Base-by-base conservation (phyloP, 2,113 vertebrate genomes). In the Leuciscus idus region DNA sequence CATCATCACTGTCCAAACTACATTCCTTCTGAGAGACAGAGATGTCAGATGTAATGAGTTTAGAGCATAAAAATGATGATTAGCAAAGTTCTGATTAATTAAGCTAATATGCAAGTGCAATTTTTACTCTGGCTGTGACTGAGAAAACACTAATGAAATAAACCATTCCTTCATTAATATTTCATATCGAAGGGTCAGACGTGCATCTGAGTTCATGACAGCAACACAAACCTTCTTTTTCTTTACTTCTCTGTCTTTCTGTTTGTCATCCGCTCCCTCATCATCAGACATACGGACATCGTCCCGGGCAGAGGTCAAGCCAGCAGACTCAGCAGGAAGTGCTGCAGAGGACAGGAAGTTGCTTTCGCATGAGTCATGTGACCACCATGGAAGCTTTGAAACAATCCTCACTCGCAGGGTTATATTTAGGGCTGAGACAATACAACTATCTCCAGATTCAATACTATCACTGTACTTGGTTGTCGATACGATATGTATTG, bases 291-390 rank as follows among this genome's bases (percentile, higher is more conserved):
- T 10, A 4, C 9, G 68, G 4, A 19, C 68, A 4, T 73, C 70
- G 2, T 43, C 36, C 11, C 70, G 46, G 70, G 33, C 66, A 36
- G 8, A 2, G 4, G 19, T 73, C 70, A 73, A 6, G 23, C 3
- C 66, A 3, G 0, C 66, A 36, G 30, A 70, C 70, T 43, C 70
- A 11, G 6, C 36, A 73, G 70, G 70, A 73, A 73, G 70, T 73
- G 36, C 70, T 73, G 70, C 70, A 46, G 19, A 46, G 36, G 39
- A 73, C 70, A 73, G 70, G 70, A 73, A 70, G 66, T 66, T 30
- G 6, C 62, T 66, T 66, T 30, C 1, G 50, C 6, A 30, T 30
- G 28, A 66, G 62, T 68, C 64, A 33, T 19, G 64, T 68, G 64
- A 68, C 64, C 64, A 68, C 64, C 1, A 17, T 5, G 4, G 50